Base-by-base conservation (phyloP, 2,888 invertebrate genomes). In the Lasioglossum morio region DNA sequence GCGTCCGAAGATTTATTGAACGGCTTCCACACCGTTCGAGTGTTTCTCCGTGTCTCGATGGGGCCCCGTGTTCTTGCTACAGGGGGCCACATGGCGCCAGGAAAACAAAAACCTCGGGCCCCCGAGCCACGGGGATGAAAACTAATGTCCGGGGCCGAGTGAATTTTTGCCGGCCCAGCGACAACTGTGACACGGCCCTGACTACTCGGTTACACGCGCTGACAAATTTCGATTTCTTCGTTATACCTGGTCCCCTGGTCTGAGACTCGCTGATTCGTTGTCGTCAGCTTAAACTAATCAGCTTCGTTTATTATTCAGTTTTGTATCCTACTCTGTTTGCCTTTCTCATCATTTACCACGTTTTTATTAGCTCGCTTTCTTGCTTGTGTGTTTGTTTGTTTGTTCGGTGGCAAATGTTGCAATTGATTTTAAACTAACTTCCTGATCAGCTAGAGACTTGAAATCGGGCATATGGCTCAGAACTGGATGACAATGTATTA, bases 1-100 rank as follows among this genome's bases (percentile, higher is more conserved):
- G 94, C 94, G 94, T 93, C 94, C 92, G 34, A 91, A 93, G 93
- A 94, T 93, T 94, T 93, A 94, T 94, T 91, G 89, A 80, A 83
- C 90, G 88, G 91, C 90, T 90, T 90, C 89, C 87, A 84, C 87
- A 27, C 63, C 83, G 46, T 89, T 84, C 83, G 46, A 77, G 19
- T 30, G 72, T 63, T 12, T 70, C 72, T 72, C n/a, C 46, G 78
- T 53, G 70, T 66, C 86, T 48, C 53, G n/a, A n/a, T 8, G 34
- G 48, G 19, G 34, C 66, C 48, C 70, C 53, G 16, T 70, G 23
- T 72, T 23, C 66, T 30, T 73, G 75, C 57, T 48, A 57, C 72
- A 5, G 27, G 53, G 27, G n/a, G 5, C 66, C 53, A 73, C 48
- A 46, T 48, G 66, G 40, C 72, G 73, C 72, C 43, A 34, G 85